A percentile compares a stretch with the other conserved stretches of the same genome.
Evolutionary conservation across 2,888 invertebrate genomes (phyloP).

Genomic region (Helicoverpa assulta): DNA sequence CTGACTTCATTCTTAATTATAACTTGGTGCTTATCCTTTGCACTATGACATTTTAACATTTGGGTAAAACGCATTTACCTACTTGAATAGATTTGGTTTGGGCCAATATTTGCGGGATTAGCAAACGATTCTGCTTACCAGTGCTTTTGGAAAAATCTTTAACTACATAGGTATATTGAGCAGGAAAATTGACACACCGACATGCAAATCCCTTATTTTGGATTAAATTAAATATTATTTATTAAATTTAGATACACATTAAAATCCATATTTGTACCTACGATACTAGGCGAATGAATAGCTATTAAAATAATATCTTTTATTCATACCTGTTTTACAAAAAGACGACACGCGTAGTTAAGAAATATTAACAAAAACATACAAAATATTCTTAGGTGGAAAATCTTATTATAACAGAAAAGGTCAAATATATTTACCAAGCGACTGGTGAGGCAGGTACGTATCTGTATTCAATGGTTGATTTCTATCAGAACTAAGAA

Average conservation of each 20-base stretch:
- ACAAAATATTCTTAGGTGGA: conserved; percentile 15
- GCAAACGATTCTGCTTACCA: too few relatives aligned
- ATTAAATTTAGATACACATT: neutral
- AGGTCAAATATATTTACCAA: conserved; percentile 1
- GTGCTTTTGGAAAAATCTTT: neutral
- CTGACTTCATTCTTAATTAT: conserved; percentile 48
- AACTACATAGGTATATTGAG: neutral
- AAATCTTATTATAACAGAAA: conserved; percentile 10
- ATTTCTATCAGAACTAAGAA: conserved; percentile 66
- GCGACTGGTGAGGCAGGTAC: neutral
- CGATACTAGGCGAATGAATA: neutral
- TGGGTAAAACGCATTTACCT: too few relatives aligned
- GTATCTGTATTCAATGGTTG: conserved; percentile 45
- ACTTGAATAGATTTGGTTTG: too few relatives aligned
- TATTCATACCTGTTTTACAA: neutral
- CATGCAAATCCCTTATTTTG: neutral
- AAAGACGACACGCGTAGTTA: neutral
- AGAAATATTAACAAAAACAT: conserved; percentile 9
- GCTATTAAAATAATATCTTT: conserved; percentile 5
- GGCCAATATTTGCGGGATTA: too few relatives aligned
- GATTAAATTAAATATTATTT: conserved; percentile 5
- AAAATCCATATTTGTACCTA: neutral
- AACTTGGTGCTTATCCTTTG: conserved; percentile 37
- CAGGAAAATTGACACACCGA: conserved; percentile 3
- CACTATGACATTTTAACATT: conserved; percentile 11